Percentiles rank a stretch among this genome's conserved stretches.
Evolutionary conservation across 2,888 invertebrate genomes (phyloP).

Genomic region (Agrotis exclamationis): DNA sequence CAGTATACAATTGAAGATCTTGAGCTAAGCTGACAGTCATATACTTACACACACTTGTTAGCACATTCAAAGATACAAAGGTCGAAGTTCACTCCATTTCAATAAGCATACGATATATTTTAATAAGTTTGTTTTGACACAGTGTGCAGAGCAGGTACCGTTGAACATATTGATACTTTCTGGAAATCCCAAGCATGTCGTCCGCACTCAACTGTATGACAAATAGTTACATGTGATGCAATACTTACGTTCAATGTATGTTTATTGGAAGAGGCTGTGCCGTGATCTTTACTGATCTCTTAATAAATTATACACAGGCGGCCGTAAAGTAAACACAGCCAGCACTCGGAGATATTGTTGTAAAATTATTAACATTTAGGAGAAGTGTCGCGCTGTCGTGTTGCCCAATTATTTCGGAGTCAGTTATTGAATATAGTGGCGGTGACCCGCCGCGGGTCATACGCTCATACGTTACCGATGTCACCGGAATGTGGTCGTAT

Average conservation of each 20-base stretch:
- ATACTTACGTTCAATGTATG: conserved; percentile 39
- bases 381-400: conserved; percentile 49
- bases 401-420: conserved; percentile 61
- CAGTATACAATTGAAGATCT: background rate
- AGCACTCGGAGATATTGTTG: conserved; percentile 52
- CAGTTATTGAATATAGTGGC: conserved; percentile 61
- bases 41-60: too few relatives aligned
- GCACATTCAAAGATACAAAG: background rate
- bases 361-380: conserved; percentile 54
- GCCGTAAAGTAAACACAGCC: conserved; percentile 33
- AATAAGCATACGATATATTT: background rate
- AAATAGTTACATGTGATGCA: conserved; percentile 38
- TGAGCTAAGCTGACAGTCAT: background rate
- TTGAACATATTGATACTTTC: background rate
- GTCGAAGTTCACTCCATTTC: conserved; percentile 3
- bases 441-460: conserved; percentile 57
- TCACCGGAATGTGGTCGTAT: conserved; percentile 64
- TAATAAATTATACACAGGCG: conserved; percentile 46
- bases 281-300: conserved; percentile 56
- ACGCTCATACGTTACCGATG: conserved; percentile 55
- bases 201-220: conserved; percentile 19
- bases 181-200: background rate
- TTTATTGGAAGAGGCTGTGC: conserved; percentile 34
- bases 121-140: background rate
- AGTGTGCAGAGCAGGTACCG: background rate